phyloP scores from a whole-genome alignment of 2,113 vertebrate species.

The Elanoides forficatus region DNA sequence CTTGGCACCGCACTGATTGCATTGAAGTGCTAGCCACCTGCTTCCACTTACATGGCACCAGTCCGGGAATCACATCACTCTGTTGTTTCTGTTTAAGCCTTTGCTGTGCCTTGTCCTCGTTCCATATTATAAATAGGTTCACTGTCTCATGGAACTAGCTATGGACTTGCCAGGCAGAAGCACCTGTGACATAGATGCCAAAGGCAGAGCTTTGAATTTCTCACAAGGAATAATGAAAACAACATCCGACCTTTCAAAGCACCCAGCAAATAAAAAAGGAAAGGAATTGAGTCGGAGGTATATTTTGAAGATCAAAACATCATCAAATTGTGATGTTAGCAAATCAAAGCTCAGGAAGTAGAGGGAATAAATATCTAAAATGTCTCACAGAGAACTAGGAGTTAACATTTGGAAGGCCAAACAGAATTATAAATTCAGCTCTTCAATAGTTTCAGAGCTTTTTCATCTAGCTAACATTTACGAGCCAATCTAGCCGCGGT shows the following conservation, averaged over 20 bases:
- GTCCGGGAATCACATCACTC: neutral
- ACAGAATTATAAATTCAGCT: neutral
- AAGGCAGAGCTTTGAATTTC: neutral
- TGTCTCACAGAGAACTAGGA: neutral
- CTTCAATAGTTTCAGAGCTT: neutral
- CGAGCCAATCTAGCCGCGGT: neutral
- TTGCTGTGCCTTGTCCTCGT: neutral
- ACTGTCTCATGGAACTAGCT: neutral
- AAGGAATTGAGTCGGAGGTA: neutral
- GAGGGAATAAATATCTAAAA: neutral
- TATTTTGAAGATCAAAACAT: neutral
- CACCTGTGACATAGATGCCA: neutral
- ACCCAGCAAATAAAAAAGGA: neutral
- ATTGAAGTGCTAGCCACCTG: neutral
- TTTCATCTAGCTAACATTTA: neutral
- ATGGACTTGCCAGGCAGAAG: neutral
- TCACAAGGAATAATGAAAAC: neutral
- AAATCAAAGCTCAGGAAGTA: neutral
- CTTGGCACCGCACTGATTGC: neutral
- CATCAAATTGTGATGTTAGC: neutral
- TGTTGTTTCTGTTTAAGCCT: neutral
- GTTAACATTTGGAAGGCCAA: neutral
- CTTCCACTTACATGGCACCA: neutral
- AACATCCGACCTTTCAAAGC: neutral
- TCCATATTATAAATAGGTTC: neutral